phyloP scores from a whole-genome alignment of 2,797 vertebrate genomes.

The Sebastes alutus region DNA sequence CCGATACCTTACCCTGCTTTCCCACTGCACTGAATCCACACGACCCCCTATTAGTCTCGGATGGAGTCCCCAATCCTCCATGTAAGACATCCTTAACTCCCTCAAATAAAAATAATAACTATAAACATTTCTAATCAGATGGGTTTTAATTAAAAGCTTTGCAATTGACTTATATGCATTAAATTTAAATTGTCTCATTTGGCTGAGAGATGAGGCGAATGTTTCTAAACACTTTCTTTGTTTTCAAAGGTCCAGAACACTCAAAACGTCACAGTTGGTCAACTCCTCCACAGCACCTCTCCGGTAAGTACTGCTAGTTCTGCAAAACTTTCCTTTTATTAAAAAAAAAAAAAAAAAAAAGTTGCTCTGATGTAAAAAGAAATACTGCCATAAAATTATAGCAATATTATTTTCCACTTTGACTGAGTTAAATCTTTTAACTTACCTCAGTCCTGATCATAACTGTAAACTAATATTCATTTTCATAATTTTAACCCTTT shows the following conservation, averaged over 20 bases:
- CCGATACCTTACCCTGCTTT: constrained; percentile 91
- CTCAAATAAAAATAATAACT: background rate
- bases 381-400: background rate
- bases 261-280: constrained; percentile 91
- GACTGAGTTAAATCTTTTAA: background rate
- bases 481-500: no score
- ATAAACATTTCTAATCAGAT: background rate
- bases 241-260: constrained; percentile 88
- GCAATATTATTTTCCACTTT: background rate
- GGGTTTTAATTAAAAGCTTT: background rate
- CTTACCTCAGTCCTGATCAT: background rate
- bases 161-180: background rate
- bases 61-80: constrained; percentile 86
- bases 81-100: constrained; percentile 79
- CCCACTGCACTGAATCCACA: constrained; percentile 93
- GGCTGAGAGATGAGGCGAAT: background rate
- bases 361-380: background rate
- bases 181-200: no score
- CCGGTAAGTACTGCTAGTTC: constrained; percentile 63
- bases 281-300: constrained; percentile 80
- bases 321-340: background rate
- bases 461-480: background rate
- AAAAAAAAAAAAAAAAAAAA: no score
- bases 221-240: background rate
- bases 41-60: constrained; percentile 88